Evolutionary conservation across 2,113 vertebrate species (phyloP), one percentile per base, ranked within the genome.

Genomic region (Lynx canadensis): DNA sequence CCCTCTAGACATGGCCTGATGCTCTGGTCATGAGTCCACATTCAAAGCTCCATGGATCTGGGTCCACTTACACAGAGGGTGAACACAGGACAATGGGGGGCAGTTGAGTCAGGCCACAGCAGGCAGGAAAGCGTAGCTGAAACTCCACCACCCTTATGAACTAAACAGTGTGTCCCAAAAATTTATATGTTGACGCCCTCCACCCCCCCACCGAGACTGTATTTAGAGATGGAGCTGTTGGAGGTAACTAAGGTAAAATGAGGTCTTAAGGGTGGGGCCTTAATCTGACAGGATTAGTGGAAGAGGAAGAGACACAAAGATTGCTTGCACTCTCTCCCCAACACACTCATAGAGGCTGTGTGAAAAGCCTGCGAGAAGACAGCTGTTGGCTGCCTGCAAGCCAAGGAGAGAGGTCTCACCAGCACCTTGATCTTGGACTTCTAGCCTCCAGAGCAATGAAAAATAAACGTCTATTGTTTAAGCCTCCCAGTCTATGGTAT

Each of bases 331-430:
- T 10, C 2, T 4, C 10, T 50, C 8, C 73, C 33, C 13, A 33
- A 33, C 3, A 1, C 29, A 31, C 1, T 1, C 36, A 45, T 21
- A 71, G 52, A 45, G 18, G 4, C 2, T 38, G 25, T 11, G 1
- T 50, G 7, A 84, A 25, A 11, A 7, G 36, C 55, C 4, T 6
- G 16, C 0, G 0, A 89, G 48, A 60, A 60, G 33, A 66, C 7
- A 60, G 19, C 57, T 60, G 21, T 60, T n/a, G 15, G 48, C 45
- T 3, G 1, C 23, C 23, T 65, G 48, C 15, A 60, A 52, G 60
- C 48, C 33, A 31, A 27, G 36, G 3, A 15, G 31, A 3, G 14
- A 45, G 63, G 2, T 23, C 4, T 65, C 41, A 29, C 21, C 76
- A 57, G 57, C 23, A 76, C 48, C 48, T 69, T 21, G 5, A 41